Base-by-base conservation (phyloP, 1,140 invertebrate species). In the Ptiloglossa arizonensis region DNA sequence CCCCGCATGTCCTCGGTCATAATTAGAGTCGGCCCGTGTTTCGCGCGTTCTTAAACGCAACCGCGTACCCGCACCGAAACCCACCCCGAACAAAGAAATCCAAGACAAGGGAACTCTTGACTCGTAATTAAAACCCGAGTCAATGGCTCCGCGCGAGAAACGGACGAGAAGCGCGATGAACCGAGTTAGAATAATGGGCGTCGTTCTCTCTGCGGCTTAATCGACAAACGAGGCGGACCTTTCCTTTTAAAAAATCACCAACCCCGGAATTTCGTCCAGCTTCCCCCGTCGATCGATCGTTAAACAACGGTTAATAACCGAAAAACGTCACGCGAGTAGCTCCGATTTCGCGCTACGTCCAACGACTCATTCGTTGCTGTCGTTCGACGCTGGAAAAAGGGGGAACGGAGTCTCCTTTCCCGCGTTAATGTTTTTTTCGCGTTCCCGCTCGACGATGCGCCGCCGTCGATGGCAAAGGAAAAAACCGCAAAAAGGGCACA, bases 1-100 rank as follows among this genome's bases (percentile, higher is more conserved):
- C 82, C 88, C 89, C 87, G 89, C 87, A 90, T 89, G 52, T 83
- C 62, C 66, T 69, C 44, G 75, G 13, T 54, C 38, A 22, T 70
- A 71, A 77, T 77, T 77, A 69, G 32, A 50, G 66, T 44, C 73
- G n/a, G 41, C 41, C 32, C 11, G 52, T n/a, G n/a, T 57, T 46
- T 41, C n/a, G 29, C 29, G 29, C 48, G 41, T 22, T 29, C 73
- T 69, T 48, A 60, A 29, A 35, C n/a, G 19, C 41, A 19, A 44
- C 60, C n/a, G 60, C 60, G 71, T 73, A 50, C 35, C 71, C 46
- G 62, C 60, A 50, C 41, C 66, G 38, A 27, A 46, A 13, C 5
- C n/a, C 5, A 17, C 44, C 1, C 50, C 29, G 41, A 17, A 75
- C 73, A 75, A 75, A 57, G 64, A 27, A 48, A 35, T 35, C 29